A percentile compares a stretch with the other conserved stretches of the same genome.
Evolutionary conservation across 2,113 vertebrate species (phyloP).

Genomic region (Trinectes maculatus): DNA sequence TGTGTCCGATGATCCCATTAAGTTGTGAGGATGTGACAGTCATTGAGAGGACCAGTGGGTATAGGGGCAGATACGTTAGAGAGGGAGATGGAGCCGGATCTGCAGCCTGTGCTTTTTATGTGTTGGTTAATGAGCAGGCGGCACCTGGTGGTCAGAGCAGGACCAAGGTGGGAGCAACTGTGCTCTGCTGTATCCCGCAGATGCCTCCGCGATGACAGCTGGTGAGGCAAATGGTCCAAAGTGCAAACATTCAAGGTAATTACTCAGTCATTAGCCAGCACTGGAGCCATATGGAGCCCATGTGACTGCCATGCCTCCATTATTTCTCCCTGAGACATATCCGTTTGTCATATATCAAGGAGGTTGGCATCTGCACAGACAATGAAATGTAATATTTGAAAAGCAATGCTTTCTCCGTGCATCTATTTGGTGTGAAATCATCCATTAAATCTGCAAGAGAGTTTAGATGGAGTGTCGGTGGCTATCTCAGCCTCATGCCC

Average conservation of each 20-base stretch:
- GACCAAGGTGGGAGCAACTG: constrained; percentile 43
- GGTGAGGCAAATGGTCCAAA: constrained; percentile 75
- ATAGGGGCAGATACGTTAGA: constrained; percentile 43
- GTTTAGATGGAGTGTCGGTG: constrained; percentile 16
- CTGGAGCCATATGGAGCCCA: constrained; percentile 75
- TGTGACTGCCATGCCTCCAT: constrained; percentile 65
- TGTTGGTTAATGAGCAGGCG: constrained; percentile 59
- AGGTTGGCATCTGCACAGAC: constrained; percentile 27
- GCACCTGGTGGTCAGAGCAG: constrained; percentile 52
- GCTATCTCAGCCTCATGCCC: constrained; percentile 24
- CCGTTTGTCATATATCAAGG: constrained; percentile 29
- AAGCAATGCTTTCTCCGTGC: neutral
- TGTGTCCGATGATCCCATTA: constrained; percentile 40
- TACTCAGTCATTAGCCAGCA: constrained; percentile 74
- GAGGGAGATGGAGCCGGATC: constrained; percentile 14
- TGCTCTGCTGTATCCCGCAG: constrained; percentile 40
- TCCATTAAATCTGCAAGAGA: constrained; percentile 11
- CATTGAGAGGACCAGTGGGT: constrained; percentile 41
- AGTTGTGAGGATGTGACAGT: constrained; percentile 55
- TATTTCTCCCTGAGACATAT: constrained; percentile 43
- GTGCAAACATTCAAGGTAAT: constrained; percentile 79
- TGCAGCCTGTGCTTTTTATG: constrained; percentile 38
- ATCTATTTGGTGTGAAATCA: constrained; percentile 26
- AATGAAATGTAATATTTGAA: constrained; percentile 14
- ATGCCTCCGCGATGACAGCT: constrained; percentile 71